phyloP scores from a whole-genome alignment of 2,113 vertebrate genomes.

The human (Homo sapiens) region GRCh38 chr1:45996501-45997000 shows the following conservation, averaged over 20 bases:
- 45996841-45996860: neutral
- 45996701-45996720: neutral
- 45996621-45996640: constrained; percentile 30
- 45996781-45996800: neutral
- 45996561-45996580: neutral
- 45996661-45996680: neutral
- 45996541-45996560: neutral
- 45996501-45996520: neutral
- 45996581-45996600: neutral
- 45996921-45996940: neutral
- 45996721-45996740: neutral
- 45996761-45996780: neutral
- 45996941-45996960: neutral
- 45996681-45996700: neutral
- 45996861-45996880: neutral
- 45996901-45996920: neutral
- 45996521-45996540: neutral
- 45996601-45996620: neutral
- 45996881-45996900: neutral
- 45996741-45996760: neutral
- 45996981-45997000: neutral
- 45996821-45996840: neutral
- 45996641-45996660: neutral
- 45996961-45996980: neutral
- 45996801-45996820: neutral